A percentile compares a stretch with the other conserved stretches of the same genome.
phyloP scores from a whole-genome alignment of 2,888 invertebrate genomes.

The Eupithecia insigniata region DNA sequence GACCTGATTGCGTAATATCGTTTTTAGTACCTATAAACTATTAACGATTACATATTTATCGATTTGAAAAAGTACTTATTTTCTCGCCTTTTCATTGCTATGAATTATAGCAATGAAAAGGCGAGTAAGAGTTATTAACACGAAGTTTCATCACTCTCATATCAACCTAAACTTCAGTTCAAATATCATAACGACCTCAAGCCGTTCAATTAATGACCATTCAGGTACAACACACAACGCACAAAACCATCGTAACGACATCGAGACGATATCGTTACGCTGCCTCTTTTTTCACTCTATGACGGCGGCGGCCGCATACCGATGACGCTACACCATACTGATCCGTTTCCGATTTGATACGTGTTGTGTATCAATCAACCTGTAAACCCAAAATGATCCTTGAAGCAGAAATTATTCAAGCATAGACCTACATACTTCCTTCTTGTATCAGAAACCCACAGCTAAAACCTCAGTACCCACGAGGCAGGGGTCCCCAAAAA shows the following conservation, averaged over 20 bases:
- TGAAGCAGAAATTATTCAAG: not conserved
- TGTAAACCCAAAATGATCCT: not conserved
- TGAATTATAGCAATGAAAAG: no score
- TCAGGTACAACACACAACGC: no score
- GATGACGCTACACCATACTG: not conserved
- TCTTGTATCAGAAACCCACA: not conserved
- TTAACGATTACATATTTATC: not conserved
- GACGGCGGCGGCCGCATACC: not conserved
- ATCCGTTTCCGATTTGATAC: not conserved
- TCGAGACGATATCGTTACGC: not conserved
- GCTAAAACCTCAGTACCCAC: not conserved
- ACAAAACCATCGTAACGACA: not conserved
- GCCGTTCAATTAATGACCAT: no score
- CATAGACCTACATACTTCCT: no score
- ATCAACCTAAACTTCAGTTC: not conserved
- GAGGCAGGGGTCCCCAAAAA: constrained; percentile 13
- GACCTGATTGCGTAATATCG: not conserved
- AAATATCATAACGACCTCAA: not conserved
- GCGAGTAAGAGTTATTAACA: not conserved
- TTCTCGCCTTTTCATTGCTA: not conserved
- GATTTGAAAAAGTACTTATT: not conserved
- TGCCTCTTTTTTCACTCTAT: not conserved
- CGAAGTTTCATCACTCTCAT: not conserved
- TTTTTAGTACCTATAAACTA: constrained; percentile 7
- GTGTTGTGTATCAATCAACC: not conserved